phyloP scores from a whole-genome alignment of 2,113 vertebrate species.

The Lepus timidus region DNA sequence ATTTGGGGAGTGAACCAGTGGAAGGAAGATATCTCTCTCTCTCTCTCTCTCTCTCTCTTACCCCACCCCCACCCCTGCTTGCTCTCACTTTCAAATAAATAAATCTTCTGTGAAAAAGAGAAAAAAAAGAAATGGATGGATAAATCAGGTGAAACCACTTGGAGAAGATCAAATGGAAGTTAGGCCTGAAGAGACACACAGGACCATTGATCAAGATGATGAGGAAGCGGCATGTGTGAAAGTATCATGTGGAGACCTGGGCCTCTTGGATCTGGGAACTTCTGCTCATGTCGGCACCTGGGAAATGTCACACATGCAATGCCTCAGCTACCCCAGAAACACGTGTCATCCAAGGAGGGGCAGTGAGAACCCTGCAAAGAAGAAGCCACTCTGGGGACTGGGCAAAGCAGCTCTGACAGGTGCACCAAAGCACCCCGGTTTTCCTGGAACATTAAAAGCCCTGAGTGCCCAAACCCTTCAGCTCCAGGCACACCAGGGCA shows the following conservation, averaged over 20 bases:
- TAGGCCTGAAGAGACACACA: neutral
- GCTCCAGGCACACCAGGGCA: neutral
- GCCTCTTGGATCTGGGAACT: too few species aligned
- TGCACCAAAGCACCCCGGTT: neutral
- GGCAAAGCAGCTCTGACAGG: neutral
- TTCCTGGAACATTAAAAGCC: neutral
- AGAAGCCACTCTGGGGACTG: rapidly evolving
- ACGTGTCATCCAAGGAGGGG: neutral
- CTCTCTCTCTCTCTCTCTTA: too few species aligned
- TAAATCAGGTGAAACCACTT: neutral
- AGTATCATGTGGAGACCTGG: too few species aligned
- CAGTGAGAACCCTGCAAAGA: neutral
- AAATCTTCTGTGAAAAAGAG: too few species aligned
- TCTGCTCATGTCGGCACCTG: neutral
- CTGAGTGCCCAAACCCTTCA: neutral
- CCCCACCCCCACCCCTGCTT: too few species aligned
- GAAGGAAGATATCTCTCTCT: too few species aligned
- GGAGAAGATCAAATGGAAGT: neutral
- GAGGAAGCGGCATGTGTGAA: neutral
- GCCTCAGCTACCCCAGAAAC: neutral
- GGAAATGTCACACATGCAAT: neutral
- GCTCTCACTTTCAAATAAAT: too few species aligned
- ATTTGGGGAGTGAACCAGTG: too few species aligned
- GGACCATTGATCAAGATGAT: neutral
- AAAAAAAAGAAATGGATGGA: neutral